Percentiles rank a stretch among this genome's conserved stretches.
phyloP scores from a whole-genome alignment of 1,140 invertebrate genomes.

The Cydia fagiglandana region DNA sequence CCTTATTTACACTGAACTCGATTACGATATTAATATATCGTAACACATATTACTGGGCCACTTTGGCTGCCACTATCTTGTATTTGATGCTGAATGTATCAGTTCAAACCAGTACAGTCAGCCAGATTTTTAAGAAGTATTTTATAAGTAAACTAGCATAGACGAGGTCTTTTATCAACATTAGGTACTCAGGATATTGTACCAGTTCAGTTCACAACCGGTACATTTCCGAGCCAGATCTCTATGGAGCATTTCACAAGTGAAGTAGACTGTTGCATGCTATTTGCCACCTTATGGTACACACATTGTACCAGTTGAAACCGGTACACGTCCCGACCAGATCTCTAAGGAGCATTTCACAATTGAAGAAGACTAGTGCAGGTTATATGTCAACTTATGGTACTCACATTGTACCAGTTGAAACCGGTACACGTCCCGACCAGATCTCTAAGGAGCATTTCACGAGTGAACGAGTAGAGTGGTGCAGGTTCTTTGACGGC shows the following conservation, averaged over 20 bases:
- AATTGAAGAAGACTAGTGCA: not conserved
- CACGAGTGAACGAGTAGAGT: conserved; percentile 10
- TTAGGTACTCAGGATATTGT: not conserved
- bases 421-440: not conserved
- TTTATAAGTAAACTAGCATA: not conserved
- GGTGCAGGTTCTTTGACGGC: conserved; percentile 12
- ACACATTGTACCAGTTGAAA: not conserved
- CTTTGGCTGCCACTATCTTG: too few relatives aligned
- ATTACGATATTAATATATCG: too few relatives aligned
- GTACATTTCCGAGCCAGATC: not conserved
- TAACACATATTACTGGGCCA: too few relatives aligned
- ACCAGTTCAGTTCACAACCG: not conserved
- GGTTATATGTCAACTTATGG: too few relatives aligned
- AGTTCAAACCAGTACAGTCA: not conserved
- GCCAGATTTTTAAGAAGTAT: not conserved
- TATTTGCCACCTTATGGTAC: too few relatives aligned
- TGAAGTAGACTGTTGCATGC: not conserved
- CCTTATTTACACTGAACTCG: too few relatives aligned
- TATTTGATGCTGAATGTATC: not conserved
- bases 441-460: conserved; percentile 1
- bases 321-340: not conserved
- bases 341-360: not conserved
- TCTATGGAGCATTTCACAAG: not conserved
- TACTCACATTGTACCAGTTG: not conserved
- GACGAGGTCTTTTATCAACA: not conserved